Conservation (phyloP, 2,888 invertebrate species). For the Micropterix aruncella region DNA sequence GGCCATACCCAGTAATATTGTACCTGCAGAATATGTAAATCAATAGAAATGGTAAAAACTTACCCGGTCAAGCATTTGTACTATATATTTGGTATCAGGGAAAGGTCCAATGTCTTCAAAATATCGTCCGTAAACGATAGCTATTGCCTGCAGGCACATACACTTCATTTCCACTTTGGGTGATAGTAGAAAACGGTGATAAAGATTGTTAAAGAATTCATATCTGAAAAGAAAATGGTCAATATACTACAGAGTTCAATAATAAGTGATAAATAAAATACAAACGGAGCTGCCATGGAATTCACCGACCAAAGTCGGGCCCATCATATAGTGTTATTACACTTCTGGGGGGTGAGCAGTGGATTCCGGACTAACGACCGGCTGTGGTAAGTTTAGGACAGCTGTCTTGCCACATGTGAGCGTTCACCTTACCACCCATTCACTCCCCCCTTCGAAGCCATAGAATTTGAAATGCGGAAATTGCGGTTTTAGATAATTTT, state of each 20-base stretch:
- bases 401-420: too few species aligned
- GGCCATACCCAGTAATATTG: too few species aligned
- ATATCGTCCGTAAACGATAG: slow-evolving; percentile 94
- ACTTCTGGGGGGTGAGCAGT: too few species aligned
- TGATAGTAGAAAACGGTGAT: slow-evolving; percentile 91
- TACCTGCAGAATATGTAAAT: too few species aligned
- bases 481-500: too few species aligned
- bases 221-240: slow-evolving; percentile 46
- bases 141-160: slow-evolving; percentile 95
- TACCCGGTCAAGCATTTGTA: slow-evolving; percentile 89
- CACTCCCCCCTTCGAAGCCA: too few species aligned
- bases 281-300: slow-evolving; percentile 1
- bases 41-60: slow-evolving; percentile 18
- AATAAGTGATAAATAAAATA: slow-evolving; percentile 3
- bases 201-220: slow-evolving; percentile 97
- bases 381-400: too few species aligned
- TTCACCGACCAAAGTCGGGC: too few species aligned
- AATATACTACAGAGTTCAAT: slow-evolving; percentile 1
- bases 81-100: slow-evolving; percentile 90
- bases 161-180: slow-evolving; percentile 91
- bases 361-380: too few species aligned
- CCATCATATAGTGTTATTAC: too few species aligned
- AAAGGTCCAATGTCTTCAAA: slow-evolving; percentile 94
- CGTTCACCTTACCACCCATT: too few species aligned
- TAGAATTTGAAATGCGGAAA: too few species aligned